Evolutionary conservation across 2,113 vertebrate species (phyloP).

Genomic region (Blennius ocellaris): DNA sequence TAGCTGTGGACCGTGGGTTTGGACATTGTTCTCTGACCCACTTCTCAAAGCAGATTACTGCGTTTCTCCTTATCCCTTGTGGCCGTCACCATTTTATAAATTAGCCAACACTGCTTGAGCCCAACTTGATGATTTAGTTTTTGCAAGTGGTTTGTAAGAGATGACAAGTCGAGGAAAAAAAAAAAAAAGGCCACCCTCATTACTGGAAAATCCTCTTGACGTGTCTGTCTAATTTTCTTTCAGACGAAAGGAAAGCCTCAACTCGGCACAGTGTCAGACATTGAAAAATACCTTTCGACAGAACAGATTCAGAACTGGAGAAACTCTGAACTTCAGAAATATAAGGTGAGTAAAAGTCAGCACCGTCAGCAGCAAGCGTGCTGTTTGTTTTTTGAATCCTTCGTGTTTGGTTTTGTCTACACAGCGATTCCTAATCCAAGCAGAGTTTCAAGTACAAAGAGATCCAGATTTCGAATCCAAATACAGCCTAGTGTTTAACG

Average conservation of each 20-base stretch:
- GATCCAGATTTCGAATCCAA: slow-evolving; percentile 61
- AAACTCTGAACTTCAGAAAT: slow-evolving; percentile 81
- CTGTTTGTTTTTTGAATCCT: slow-evolving; percentile 48
- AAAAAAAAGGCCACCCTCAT: background rate
- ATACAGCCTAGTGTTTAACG: slow-evolving; percentile 42
- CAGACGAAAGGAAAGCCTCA: slow-evolving; percentile 89
- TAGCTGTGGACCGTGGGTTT: slow-evolving; percentile 43
- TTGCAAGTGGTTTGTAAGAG: background rate
- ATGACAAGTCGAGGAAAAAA: slow-evolving; percentile 3
- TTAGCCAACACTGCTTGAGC: slow-evolving; percentile 36
- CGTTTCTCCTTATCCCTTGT: slow-evolving; percentile 57
- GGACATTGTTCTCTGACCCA: slow-evolving; percentile 80
- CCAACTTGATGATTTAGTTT: slow-evolving; percentile 38
- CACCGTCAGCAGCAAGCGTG: background rate
- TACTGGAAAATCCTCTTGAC: too few relatives aligned
- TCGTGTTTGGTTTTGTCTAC: slow-evolving; percentile 5
- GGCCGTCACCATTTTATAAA: slow-evolving; percentile 44
- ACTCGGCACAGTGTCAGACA: slow-evolving; percentile 81
- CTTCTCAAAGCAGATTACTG: slow-evolving; percentile 78
- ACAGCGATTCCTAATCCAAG: slow-evolving; percentile 19
- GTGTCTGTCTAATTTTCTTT: background rate
- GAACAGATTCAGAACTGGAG: slow-evolving; percentile 82
- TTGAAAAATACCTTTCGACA: slow-evolving; percentile 86
- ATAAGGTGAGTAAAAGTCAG: slow-evolving; percentile 83
- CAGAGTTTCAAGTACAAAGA: slow-evolving; percentile 37